Evolutionary conservation across 23 tunicate species (phyloP), one percentile per base, ranked within the genome.

Genomic region (Ascidia mentula): DNA sequence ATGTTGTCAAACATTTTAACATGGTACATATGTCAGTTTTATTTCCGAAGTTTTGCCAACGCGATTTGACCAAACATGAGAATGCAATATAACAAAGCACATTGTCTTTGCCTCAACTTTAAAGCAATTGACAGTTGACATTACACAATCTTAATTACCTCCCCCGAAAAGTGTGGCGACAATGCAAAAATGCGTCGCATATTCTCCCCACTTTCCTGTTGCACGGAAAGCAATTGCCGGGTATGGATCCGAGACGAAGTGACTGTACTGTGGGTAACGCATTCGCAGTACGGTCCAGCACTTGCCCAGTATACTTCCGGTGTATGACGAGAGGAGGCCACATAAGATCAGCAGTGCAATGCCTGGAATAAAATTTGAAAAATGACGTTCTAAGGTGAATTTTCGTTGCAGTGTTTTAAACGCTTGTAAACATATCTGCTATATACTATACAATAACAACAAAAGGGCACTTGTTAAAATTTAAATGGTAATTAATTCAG

Each of bases 181-280:
- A 40, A 93, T 84, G 78, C 93, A 81, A 39, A 84, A 24, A 74
- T 92, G 76, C 12, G 93, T 80, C 8, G 89, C 87, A 75, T 37
- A 22, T 59, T 78, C 59, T 33, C 91, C 98, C 74, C 82, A 46
- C 39, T 84, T 93, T 38, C 98, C 98, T 34, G 91, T 94, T 28
- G 98, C 98, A 22, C 88, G 71, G 60, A 71, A 88, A 12, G 86
- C 98, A 32, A 93, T 93, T 7, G 81, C 81, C 20, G 98, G 98
- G 74, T 93, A 93, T 4, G 98, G 98, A 53, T 93, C 98, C 13
- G 98, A 22, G 6, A 93, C 59, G 34, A 65, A 65, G 0, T 79
- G 34, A 34, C 38, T 69, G 39, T 87, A 69, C 59, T 93, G 89
- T 0, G 91, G 94, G 74, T 93, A 88, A 32, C 93, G 80, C 34